Evolutionary conservation across 2,888 invertebrate genomes (phyloP), one percentile per base, ranked within the genome.

Genomic region (Philopedon plagiatum): DNA sequence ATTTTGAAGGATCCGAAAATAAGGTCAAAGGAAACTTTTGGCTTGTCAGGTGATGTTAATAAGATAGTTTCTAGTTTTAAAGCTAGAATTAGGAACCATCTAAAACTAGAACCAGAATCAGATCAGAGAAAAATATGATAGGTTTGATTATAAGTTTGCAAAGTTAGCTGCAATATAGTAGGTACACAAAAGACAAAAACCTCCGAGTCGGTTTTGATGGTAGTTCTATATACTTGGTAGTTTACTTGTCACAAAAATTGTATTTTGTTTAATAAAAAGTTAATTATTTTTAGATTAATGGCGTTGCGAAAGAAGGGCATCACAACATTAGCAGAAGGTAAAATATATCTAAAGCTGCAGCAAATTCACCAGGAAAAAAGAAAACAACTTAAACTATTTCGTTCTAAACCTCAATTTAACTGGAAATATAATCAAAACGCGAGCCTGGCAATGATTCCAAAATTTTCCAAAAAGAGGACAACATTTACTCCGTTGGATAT

Each of bases 301-400:
- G 91, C 93, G 61, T 90, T 91, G 73, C 88, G 94, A 0, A 87
- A 86, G 74, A 91, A 91, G 78, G 96, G 96, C 0, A 88, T 96
- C 5, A 90, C 86, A 58, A 88, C 90, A 1, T 86, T 93, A 51
- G 86, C 89, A 73, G 89, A 91, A 57, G 90, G 91, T 26, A 83
- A 87, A 61, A 84, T 94, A 11, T 95, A 91, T 79, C 87, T 90
- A 71, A 90, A 90, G 66, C 84, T 95, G 19, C 90, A 89, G 76
- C 88, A 88, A 70, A 87, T 90, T 29, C 88, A 91, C 62, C 89
- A 90, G 58, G 83, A 89, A 13, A 86, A 88, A 41, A 83, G 87
- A 13, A 90, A 87, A 83, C 86, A 90, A 82, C 54, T 87, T 81
- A 78, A 86, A 83, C 32, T 83, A 75, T 85, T 85, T 73, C 79